Base-by-base conservation (phyloP, 2,797 vertebrate species). In the Falco peregrinus region DNA sequence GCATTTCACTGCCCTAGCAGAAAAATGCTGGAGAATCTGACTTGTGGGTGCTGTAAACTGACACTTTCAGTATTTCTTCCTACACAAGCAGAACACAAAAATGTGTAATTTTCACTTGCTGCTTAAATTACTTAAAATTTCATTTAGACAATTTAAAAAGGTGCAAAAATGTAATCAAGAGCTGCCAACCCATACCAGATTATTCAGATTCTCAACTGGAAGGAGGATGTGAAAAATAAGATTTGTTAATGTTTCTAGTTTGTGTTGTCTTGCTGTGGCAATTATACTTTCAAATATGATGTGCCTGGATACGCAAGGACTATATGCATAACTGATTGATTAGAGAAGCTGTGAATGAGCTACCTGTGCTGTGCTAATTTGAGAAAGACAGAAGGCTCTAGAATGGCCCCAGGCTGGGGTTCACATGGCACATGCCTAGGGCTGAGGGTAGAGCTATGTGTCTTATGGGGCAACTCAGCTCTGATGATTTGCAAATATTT, bases 241-340 rank as follows among this genome's bases (percentile, higher is more conserved):
- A 41, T 93, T 87, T 92, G 84, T 75, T 93, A 79, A 81, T 64
- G 90, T 88, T 92, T 86, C 92, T 67, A 28, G 92, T 95, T 96
- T 91, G 90, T 94, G 93, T 97, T 96, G 86, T 94, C 90, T 97
- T 92, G 70, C 95, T 95, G 92, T 64, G 84, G 84, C 87, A 95
- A 96, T 97, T 97, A 95, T 73, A 96, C 92, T 97, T 97, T 93
- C 95, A 97, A 96, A 96, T 93, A 5, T 0, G 65, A 17, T 26
- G 56, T 87, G 94, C 79, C 81, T 92, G 91, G 78, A 60, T 95
- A 75, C 4, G 24, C 67, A 45, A 77, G 93, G 79, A 56, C 78
- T 54, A 2, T 71, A 86, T 45, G 82, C 87, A 79, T 73, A 73
- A 56, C 87, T 88, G 94, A 90, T 67, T 93, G 94, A 91, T 73